Evolutionary conservation across 2,888 invertebrate genomes (phyloP), one percentile per base, ranked within the genome.

Genomic region (Torymus texanus): DNA sequence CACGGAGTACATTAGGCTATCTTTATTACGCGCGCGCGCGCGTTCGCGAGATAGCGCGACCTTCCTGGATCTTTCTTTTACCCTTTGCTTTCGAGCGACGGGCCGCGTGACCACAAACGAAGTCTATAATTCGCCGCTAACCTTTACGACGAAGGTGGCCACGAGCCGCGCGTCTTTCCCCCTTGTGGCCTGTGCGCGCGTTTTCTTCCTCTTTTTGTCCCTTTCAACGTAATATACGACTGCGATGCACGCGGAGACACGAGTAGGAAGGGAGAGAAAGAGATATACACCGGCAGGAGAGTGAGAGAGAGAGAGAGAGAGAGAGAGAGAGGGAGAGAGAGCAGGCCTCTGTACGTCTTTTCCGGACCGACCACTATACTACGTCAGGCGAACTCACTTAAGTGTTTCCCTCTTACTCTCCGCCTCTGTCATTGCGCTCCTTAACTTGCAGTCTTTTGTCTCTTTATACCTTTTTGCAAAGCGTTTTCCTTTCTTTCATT

Each of bases 1-100:
- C 62, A 16, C 11, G 24, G 24, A 66, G 58, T 75, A 41, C 71
- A 77, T 77, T 77, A 77, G 65, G 71, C 70, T 77, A 77, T 77
- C 77, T 77, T 77, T 77, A 77, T 77, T 77, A n/a, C n/a, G 70
- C 67, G 63, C 63, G 61, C 63, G 63, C 63, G n/a, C 65, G 65
- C 18, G 2, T 50, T 41, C 50, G 50, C 59, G n/a, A 59, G n/a
- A 59, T 14, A 59, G 5, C n/a, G 12, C 50, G 10, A 24, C 50
- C 29, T 18, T 65, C 63, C 65, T 29, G 21, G 41, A 59, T 8
- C 41, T 41, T 41, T 41, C n/a, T 41, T 41, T 41, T 41, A 41
- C 8, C 8, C 41, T 41, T 41, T 41, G 41, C 41, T 41, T 41
- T 41, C 41, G 41, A 41, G 8, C 41, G 41, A 41, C 41, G 41